Percentiles rank a stretch among this genome's conserved stretches.
These are phyloP conservation scores for Muntiacus muntjak DNA, from an alignment of 2,113 vertebrate species.

Conservation along the genomic window DNA sequence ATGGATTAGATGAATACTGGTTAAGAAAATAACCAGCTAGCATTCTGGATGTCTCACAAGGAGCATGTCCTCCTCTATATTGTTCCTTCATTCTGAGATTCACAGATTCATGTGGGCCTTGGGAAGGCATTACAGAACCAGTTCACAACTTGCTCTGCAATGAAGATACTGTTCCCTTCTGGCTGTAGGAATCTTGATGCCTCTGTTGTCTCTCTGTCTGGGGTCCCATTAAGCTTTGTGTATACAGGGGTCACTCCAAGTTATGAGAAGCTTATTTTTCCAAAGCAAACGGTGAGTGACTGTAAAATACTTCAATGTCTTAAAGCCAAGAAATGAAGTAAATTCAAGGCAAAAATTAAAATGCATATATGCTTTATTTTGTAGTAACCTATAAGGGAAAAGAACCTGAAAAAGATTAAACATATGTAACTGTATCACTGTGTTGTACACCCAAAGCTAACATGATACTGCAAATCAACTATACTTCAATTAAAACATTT, in stretches of 20 bases:
- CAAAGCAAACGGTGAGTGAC: not conserved
- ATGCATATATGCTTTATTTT: not conserved
- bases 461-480: not conserved
- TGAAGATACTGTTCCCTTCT: not conserved
- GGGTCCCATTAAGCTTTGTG: not conserved
- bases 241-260: not conserved
- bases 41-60: not conserved
- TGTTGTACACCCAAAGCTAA: not conserved
- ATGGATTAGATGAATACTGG: not conserved
- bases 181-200: rapidly evolving
- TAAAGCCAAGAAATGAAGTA: not conserved
- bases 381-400: not conserved
- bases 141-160: not conserved
- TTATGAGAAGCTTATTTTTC: not conserved
- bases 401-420: not conserved
- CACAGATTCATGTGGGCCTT: not conserved
- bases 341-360: not conserved
- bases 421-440: not conserved
- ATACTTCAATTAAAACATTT: not conserved
- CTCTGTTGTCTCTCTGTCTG: rapidly evolving
- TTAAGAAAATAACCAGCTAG: constrained; percentile 16
- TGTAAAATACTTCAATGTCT: not conserved
- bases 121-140: not conserved
- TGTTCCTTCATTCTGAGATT: not conserved
- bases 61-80: not conserved